Percentiles rank a stretch among this genome's conserved stretches.
Evolutionary conservation across 2,888 invertebrate genomes (phyloP).

Genomic region (Aporophyla nigra): DNA sequence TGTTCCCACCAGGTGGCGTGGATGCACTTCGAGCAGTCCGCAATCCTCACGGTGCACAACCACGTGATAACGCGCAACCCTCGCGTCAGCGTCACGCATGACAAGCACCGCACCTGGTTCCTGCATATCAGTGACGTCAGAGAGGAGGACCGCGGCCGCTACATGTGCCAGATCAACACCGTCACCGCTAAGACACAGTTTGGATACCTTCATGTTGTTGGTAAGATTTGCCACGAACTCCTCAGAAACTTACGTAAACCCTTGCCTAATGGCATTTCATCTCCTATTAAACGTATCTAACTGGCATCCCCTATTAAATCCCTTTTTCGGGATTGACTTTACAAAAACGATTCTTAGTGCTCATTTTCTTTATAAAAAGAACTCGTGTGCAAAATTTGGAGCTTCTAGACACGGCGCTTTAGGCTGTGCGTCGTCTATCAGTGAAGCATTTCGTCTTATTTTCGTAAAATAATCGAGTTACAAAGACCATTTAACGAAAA

Average conservation of each 20-base stretch:
- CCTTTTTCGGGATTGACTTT: background rate
- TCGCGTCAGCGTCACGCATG: slow-evolving; percentile 97
- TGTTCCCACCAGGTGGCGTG: slow-evolving; percentile 95
- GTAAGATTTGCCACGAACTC: slow-evolving; percentile 25
- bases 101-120: slow-evolving; percentile 98
- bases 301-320: background rate
- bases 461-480: background rate
- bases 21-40: slow-evolving; percentile 98
- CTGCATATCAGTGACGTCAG: slow-evolving; percentile 97
- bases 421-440: background rate
- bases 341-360: background rate
- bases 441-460: background rate
- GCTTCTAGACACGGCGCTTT: background rate
- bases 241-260: background rate
- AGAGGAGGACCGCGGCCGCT: slow-evolving; percentile 97
- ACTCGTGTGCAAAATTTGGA: background rate
- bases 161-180: slow-evolving; percentile 98
- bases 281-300: too few species aligned
- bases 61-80: slow-evolving; percentile 98
- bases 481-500: background rate
- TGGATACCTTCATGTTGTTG: slow-evolving; percentile 95
- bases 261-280: background rate
- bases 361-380: background rate
- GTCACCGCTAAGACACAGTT: slow-evolving; percentile 98
- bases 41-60: slow-evolving; percentile 97